Evolutionary conservation across 2,888 invertebrate species (phyloP), one percentile per base, ranked within the genome.

Genomic region (Caenorhabditis auriculariae): DNA sequence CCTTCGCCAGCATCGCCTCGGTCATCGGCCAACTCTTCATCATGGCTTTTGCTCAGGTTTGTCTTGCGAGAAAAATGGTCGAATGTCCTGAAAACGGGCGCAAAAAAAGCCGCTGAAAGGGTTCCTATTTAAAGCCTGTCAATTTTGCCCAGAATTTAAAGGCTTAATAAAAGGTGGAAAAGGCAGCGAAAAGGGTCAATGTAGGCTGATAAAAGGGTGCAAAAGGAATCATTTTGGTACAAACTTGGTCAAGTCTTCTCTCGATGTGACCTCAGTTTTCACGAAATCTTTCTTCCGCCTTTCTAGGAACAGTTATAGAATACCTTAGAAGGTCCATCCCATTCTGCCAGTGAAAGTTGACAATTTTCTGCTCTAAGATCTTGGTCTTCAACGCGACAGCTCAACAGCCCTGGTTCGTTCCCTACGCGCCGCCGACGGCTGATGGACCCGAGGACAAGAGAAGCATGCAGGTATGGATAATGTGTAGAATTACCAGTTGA

Each of bases 11-110:
- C 78, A 82, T 90, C 29, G 80, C 88, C 73, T 90, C 91, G 23
- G 86, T 91, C 37, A 74, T 87, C 19, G 78, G 88, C 62, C 90
- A 91, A 82, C 87, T 90, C 32, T 21, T 85, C 12, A 77, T 87
- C 7, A 88, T 88, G 64, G 85, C 86, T 82, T 88, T 76, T 89
- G 90, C 83, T 75, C 88, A 29, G 84, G 83, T 72, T 41, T 49
- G 5, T 9, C 19, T 23, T 52, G 12, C 28, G 32, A 43, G 12
- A 44, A 49, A 27, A 17, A n/a, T n/a, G n/a, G n/a, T 39, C 3
- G 43, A 43, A 43, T 27, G n/a, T 38, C 24, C 41, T 47, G 49
- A n/a, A 47, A 47, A 47, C n/a, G n/a, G n/a, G n/a, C n/a, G n/a
- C n/a, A n/a, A n/a, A n/a, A n/a, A n/a, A n/a, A n/a, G n/a, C n/a